Base-by-base conservation (phyloP, 2,113 vertebrate species). In the Manacus vitellinus region DNA sequence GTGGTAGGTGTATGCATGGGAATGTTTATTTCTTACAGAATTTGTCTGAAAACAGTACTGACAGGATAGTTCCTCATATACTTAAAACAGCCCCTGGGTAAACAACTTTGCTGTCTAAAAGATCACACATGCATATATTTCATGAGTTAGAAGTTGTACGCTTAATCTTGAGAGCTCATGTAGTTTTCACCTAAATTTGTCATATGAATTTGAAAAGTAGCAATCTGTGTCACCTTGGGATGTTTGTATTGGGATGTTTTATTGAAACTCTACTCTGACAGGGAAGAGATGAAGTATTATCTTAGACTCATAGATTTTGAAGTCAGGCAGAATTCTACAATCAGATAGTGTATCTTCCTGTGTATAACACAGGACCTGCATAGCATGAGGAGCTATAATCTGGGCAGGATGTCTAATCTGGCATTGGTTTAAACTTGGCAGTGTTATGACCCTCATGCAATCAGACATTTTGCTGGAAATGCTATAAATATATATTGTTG, bases 111-210 rank as follows among this genome's bases (percentile, higher is more conserved):
- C 75, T 96, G 88, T 90, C 88, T 92, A 23, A 80, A 96, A 95
- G 82, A 96, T 96, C 93, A 95, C 79, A 88, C 67, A 46, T 91
- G 91, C 41, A 73, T 92, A 80, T 93, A 92, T 97, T 88, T 95
- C 67, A 59, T 61, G 59, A 49, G 19, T 59, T 93, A 84, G 67
- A 95, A 96, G 75, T 74, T 65, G 51, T 41, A 67, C 3, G 0
- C 65, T 84, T 84, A 86, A 88, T 96, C 85, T 92, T 66, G 71
- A 89, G 85, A 92, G 75, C 85, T 96, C 67, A 20, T 88, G 88
- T 80, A 95, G 74, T 93, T 95, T 96, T 88, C 88, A 83, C 92
- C 63, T 73, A 83, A 90, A 96, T 94, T 95, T 95, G 89, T 96
- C 96, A 92, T 73, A 31, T 92, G 93, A 79, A 92, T 96, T 94